Percentiles rank a stretch among this genome's conserved stretches.
phyloP scores from a whole-genome alignment of 2,113 vertebrate genomes.

The Macrotus californicus region DNA sequence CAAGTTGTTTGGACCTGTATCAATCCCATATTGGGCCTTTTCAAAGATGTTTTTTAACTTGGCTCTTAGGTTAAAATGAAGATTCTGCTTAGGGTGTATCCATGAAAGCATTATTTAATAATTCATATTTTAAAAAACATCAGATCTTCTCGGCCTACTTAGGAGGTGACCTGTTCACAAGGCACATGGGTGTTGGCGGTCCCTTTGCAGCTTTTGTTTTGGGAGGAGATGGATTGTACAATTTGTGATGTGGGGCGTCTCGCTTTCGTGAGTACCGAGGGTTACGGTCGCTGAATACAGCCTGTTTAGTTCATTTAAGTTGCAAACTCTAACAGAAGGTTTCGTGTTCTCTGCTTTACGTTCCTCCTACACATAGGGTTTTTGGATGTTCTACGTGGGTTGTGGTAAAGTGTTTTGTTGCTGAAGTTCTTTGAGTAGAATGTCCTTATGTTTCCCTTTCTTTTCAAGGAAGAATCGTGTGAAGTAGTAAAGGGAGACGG shows the following conservation, averaged over 20 bases:
- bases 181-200: neutral
- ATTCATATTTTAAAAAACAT: neutral
- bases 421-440: neutral
- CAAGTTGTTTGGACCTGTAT: neutral
- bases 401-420: conserved; percentile 12
- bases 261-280: neutral
- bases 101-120: neutral
- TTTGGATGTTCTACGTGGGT: neutral
- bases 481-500: neutral
- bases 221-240: neutral
- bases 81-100: neutral
- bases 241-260: conserved; percentile 19
- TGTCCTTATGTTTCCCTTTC: neutral
- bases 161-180: neutral
- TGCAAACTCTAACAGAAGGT: conserved; percentile 4
- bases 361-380: neutral
- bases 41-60: neutral
- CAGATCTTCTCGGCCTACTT: neutral
- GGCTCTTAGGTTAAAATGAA: neutral
- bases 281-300: neutral
- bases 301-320: conserved; percentile 36
- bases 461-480: neutral
- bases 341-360: neutral
- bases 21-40: neutral
- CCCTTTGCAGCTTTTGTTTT: neutral